Conservation (phyloP, 2,888 invertebrate genomes). For the Tribolium freemani region DNA sequence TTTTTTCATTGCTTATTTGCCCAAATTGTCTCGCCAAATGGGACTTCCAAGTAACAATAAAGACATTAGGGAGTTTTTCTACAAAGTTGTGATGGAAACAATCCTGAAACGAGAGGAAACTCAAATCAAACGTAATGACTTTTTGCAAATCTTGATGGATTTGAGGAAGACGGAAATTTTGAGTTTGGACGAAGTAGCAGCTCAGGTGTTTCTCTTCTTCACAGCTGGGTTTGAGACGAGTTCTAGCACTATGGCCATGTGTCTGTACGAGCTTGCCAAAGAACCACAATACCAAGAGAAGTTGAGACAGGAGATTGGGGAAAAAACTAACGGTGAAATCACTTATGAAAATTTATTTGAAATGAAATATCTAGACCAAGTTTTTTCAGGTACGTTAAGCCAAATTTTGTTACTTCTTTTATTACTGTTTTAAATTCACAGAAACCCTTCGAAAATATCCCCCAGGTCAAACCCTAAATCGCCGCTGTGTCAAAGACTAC, state of each 20-base stretch:
- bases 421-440: conserved; percentile 28
- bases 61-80: conserved; percentile 55
- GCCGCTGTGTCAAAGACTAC: conserved; percentile 50
- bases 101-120: conserved; percentile 55
- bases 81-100: conserved; percentile 53
- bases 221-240: conserved; percentile 76
- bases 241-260: conserved; percentile 71
- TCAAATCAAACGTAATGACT: conserved; percentile 52
- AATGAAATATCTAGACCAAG: conserved; percentile 68
- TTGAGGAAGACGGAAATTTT: conserved; percentile 45
- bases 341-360: conserved; percentile 67
- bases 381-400: conserved; percentile 50
- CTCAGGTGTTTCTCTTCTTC: conserved; percentile 73
- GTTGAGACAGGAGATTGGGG: conserved; percentile 65
- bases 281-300: conserved; percentile 50
- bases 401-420: background rate
- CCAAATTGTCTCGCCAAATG: conserved; percentile 44
- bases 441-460: conserved; percentile 63
- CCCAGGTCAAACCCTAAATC: conserved; percentile 51
- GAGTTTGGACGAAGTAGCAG: conserved; percentile 59
- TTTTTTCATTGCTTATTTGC: conserved; percentile 46
- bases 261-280: conserved; percentile 70
- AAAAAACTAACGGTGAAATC: conserved; percentile 60
- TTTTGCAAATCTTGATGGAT: conserved; percentile 54
- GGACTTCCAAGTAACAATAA: conserved; percentile 41